phyloP scores from a whole-genome alignment of 2,797 vertebrate genomes.

The Acipenser ruthenus region DNA sequence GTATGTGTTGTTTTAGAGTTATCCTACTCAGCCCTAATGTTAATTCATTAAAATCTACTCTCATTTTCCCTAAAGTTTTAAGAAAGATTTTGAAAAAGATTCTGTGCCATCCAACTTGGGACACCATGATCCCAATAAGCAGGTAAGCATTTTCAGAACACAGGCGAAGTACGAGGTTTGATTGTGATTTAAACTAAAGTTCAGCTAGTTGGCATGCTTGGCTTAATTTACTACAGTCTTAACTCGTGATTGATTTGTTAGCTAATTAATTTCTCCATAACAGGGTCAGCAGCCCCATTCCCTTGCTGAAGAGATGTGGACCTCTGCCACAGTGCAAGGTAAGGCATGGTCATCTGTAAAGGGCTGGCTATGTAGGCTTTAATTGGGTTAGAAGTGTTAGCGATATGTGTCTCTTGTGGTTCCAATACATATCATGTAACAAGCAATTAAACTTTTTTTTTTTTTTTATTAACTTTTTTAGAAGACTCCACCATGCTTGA shows the following conservation, averaged over 20 bases:
- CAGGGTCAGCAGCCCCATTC: too few relatives aligned
- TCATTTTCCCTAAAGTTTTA: constrained; percentile 38
- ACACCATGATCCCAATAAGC: constrained; percentile 25
- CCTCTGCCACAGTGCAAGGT: too few relatives aligned
- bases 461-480: not conserved
- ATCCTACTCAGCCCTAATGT: not conserved
- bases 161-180: too few relatives aligned
- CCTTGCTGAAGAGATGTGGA: too few relatives aligned
- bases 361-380: too few relatives aligned
- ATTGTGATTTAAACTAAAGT: not conserved
- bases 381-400: too few relatives aligned
- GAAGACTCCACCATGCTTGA: too few relatives aligned
- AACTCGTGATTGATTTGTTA: constrained; percentile 5
- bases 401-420: too few relatives aligned
- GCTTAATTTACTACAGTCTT: constrained; percentile 4
- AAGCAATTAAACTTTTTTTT: not conserved
- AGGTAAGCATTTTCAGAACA: not conserved
- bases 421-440: too few relatives aligned
- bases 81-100: constrained; percentile 52
- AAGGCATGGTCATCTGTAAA: too few relatives aligned
- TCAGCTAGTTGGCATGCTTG: not conserved
- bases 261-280: too few relatives aligned
- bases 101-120: constrained; percentile 49
- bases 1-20: not conserved
- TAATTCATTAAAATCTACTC: constrained; percentile 12